phyloP scores from a whole-genome alignment of 2,888 invertebrate species.

The Hyppa rectilinea region DNA sequence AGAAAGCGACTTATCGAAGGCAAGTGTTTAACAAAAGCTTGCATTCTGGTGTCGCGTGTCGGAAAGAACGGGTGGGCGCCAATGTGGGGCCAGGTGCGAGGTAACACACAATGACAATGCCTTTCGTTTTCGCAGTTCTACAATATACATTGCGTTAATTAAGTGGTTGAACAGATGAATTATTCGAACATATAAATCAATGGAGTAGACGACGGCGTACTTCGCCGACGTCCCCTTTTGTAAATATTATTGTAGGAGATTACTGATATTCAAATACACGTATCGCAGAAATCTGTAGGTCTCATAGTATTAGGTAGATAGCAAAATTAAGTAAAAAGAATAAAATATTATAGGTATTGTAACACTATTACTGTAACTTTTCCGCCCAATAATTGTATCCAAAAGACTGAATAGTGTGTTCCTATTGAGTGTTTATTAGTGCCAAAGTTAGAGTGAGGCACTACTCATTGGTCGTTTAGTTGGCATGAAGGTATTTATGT shows the following conservation, averaged over 20 bases:
- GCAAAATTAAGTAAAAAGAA: not conserved
- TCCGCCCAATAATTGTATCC: not conserved
- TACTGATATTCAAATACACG: not conserved
- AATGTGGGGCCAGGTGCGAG: not conserved
- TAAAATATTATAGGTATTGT: not conserved
- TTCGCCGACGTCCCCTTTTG: not conserved
- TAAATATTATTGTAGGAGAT: not conserved
- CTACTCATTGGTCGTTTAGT: too few species aligned
- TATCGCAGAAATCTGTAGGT: not conserved
- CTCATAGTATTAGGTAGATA: not conserved
- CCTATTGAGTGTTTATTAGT: not conserved
- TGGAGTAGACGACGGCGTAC: not conserved
- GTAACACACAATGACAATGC: too few species aligned
- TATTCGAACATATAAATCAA: not conserved
- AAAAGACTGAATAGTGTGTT: not conserved
- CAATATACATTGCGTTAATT: not conserved
- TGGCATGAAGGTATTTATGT: not conserved
- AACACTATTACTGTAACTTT: not conserved
- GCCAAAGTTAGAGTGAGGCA: too few species aligned
- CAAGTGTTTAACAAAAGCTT: not conserved
- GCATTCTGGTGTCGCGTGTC: not conserved
- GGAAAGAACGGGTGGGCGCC: conserved; percentile 4
- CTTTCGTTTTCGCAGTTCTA: too few species aligned
- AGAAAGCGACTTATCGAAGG: not conserved
- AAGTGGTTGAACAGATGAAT: not conserved